These are phyloP conservation scores for Lutjanus erythropterus DNA, from an alignment of 2,113 vertebrate genomes.

Conservation along the genomic window DNA sequence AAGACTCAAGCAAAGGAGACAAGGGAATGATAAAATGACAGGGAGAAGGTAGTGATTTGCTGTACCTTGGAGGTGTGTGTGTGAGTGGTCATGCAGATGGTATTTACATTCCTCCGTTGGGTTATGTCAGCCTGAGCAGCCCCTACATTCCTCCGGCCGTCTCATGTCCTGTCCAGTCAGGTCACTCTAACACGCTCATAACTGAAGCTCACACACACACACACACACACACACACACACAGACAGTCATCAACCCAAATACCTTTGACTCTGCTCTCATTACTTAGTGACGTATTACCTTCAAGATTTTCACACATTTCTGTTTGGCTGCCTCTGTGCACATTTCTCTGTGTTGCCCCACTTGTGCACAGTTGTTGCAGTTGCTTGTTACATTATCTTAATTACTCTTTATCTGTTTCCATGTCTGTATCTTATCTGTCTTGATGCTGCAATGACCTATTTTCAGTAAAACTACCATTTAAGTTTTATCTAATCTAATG, in stretches of 20 bases:
- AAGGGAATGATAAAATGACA: constrained; percentile 58
- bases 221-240: neutral
- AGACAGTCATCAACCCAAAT: constrained; percentile 39
- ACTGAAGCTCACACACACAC: constrained; percentile 1
- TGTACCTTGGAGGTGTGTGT: constrained; percentile 36
- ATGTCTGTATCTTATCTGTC: neutral
- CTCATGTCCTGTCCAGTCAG: constrained; percentile 69
- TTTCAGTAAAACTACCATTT: neutral
- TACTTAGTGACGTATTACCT: constrained; percentile 51
- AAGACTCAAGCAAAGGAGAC: constrained; percentile 11
- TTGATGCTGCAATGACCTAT: no score
- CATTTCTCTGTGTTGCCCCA: neutral
- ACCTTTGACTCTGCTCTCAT: constrained; percentile 44
- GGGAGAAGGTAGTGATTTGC: constrained; percentile 57
- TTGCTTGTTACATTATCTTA: neutral
- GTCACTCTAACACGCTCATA: constrained; percentile 39
- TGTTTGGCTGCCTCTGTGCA: neutral
- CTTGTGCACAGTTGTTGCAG: neutral
- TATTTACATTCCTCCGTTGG: constrained; percentile 71
- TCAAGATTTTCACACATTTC: constrained; percentile 15
- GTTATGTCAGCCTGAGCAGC: constrained; percentile 66
- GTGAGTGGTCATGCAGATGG: constrained; percentile 69
- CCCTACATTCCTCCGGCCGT: constrained; percentile 58
- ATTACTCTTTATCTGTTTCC: neutral
- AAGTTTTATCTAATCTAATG: neutral